These are phyloP conservation scores for Epinephelus fuscoguttatus DNA, from an alignment of 2,113 vertebrate genomes.

Conservation along the genomic window DNA sequence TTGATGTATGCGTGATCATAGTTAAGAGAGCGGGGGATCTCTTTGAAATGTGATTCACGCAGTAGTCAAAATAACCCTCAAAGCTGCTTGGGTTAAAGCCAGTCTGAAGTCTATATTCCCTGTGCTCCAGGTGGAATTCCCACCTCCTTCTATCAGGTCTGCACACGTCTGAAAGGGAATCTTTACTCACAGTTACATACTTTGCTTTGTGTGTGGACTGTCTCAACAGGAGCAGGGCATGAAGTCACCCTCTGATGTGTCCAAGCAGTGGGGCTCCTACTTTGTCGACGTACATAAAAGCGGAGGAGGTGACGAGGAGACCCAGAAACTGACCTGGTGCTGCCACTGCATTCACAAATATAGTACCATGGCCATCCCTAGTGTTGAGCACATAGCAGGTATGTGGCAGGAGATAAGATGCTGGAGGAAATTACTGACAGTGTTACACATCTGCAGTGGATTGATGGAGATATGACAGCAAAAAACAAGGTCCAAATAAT, in stretches of 20 bases:
- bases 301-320: slow-evolving; percentile 84
- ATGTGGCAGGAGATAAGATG: slow-evolving; percentile 33
- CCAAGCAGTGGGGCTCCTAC: slow-evolving; percentile 95
- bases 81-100: slow-evolving; percentile 2
- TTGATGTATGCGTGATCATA: not conserved
- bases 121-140: slow-evolving; percentile 1
- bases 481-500: not conserved
- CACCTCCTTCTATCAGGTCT: slow-evolving; percentile 41
- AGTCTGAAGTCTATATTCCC: slow-evolving; percentile 9
- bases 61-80: slow-evolving; percentile 4
- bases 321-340: slow-evolving; percentile 88
- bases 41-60: slow-evolving; percentile 23
- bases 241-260: slow-evolving; percentile 86
- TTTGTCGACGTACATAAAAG: slow-evolving; percentile 87
- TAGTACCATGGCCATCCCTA: slow-evolving; percentile 95
- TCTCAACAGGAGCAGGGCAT: slow-evolving; percentile 84
- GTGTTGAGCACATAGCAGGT: slow-evolving; percentile 95
- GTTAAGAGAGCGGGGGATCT: slow-evolving; percentile 12
- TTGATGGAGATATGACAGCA: not conserved
- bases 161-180: slow-evolving; percentile 51
- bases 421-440: too few species aligned
- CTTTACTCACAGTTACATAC: slow-evolving; percentile 15
- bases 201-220: slow-evolving; percentile 34
- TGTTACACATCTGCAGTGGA: not conserved
- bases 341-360: slow-evolving; percentile 92